Base-by-base conservation (phyloP, 2,888 invertebrate species). In the Cataglyphis rosenhaueri region DNA sequence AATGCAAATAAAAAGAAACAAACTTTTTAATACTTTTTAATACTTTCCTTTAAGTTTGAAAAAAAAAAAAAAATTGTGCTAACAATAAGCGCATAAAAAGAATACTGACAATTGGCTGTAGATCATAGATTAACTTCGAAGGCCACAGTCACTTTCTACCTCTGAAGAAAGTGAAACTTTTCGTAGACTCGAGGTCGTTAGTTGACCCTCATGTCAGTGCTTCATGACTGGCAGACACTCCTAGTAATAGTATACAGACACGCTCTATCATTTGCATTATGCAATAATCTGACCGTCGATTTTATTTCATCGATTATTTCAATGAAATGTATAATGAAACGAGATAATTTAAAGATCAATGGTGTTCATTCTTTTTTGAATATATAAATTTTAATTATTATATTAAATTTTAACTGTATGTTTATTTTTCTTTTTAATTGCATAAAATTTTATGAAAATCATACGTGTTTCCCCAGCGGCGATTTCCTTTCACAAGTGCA, bases 61-160 rank as follows among this genome's bases (percentile, higher is more conserved):
- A 57, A 15, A 29, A 57, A 15, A 55, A 68, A 21, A 21, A 21
- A 55, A 68, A 29, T 29, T 9, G 6, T 29, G 18, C 25, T n/a
- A 52, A 65, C 35, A 35, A 35, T 35, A 3, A 38, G 18, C 8
- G 8, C 12, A 8, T 41, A 18, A 12, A 29, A 15, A 44, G 52
- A n/a, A 8, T 52, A n/a, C 21, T 32, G 32, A 29, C 10, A 21
- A 29, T n/a, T 10, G 4, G 8, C 18, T 52, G 1, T 32, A 35
- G 5, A 59, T 73, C n/a, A 9, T 44, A 44, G 21, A 18, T 18
- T 35, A 21, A 15, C 66, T 18, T 10, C 82, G 85, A 90, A 89
- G 90, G 87, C 87, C 90, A 18, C 4, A 83, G 84, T 85, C 85
- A 88, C 91, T 91, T 91, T 91, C 90, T 81, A 91, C 79, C 88